phyloP scores from a whole-genome alignment of 2,888 invertebrate species.

The Coecobrya sp. region DNA sequence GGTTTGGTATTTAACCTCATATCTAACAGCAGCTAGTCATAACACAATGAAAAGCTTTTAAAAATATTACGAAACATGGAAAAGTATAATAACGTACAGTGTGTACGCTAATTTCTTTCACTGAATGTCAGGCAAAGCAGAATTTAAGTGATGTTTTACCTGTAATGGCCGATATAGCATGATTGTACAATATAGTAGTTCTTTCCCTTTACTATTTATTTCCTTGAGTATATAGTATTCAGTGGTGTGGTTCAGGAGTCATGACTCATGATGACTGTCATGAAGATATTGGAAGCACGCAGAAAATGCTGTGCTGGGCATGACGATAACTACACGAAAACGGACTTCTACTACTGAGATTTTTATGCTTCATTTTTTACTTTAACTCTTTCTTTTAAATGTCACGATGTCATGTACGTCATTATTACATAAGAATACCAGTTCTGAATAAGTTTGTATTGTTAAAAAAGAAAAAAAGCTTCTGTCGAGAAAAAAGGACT shows the following conservation, averaged over 20 bases:
- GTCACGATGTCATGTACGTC: conserved; percentile 72
- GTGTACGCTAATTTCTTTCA: conserved; percentile 49
- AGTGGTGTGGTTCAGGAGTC: background rate
- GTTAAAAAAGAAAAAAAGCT: background rate
- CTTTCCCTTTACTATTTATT: no score
- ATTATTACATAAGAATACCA: conserved; percentile 17
- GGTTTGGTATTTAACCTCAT: no score
- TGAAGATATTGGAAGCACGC: background rate
- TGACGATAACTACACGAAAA: background rate
- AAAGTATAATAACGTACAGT: background rate
- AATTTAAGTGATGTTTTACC: no score
- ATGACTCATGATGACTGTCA: background rate
- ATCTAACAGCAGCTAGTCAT: no score
- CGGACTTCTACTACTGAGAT: background rate
- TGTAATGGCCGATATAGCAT: background rate
- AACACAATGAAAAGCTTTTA: no score
- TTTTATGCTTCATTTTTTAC: conserved; percentile 28
- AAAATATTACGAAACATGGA: conserved; percentile 2
- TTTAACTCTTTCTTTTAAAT: conserved; percentile 56
- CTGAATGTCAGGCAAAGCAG: background rate
- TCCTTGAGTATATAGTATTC: background rate
- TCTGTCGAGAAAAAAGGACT: background rate
- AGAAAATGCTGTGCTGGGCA: background rate
- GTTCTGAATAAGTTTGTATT: conserved; percentile 2
- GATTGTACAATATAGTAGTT: background rate